Percentiles rank a stretch among this genome's conserved stretches.
These are phyloP conservation scores for Arrhopalites spinosus DNA, from an alignment of 2,888 invertebrate species.

Conservation along the genomic window DNA sequence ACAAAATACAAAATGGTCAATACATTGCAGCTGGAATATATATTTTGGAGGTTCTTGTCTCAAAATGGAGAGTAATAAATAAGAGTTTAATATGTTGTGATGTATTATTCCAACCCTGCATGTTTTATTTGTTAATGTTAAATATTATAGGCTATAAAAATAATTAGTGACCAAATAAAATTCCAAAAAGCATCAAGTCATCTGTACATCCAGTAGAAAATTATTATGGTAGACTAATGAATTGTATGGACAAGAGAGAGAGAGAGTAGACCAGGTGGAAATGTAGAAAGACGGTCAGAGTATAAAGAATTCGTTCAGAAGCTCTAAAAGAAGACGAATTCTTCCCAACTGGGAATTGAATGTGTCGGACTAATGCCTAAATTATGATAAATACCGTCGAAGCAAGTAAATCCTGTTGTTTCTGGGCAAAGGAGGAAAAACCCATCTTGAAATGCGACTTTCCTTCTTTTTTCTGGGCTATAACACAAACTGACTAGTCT, in stretches of 20 bases:
- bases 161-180: too few relatives aligned
- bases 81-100: too few relatives aligned
- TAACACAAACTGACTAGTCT: too few relatives aligned
- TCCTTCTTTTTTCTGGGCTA: background rate
- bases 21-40: too few relatives aligned
- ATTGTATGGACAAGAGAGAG: background rate
- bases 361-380: slow-evolving; percentile 55
- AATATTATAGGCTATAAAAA: too few relatives aligned
- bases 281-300: background rate
- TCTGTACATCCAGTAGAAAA: too few relatives aligned
- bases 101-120: too few relatives aligned
- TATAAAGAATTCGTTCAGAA: slow-evolving; percentile 12
- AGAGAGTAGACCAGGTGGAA: background rate
- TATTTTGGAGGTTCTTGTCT: too few relatives aligned
- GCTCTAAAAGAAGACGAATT: slow-evolving; percentile 52
- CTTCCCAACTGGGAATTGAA: slow-evolving; percentile 50
- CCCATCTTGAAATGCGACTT: background rate
- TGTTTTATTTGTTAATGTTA: too few relatives aligned
- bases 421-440: background rate
- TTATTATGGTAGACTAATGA: background rate
- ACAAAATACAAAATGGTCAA: too few relatives aligned
- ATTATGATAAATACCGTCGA: slow-evolving; percentile 52
- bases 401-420: slow-evolving; percentile 15
- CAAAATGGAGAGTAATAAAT: too few relatives aligned
- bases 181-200: too few relatives aligned